These are phyloP conservation scores for Agrilus cyanescens DNA, from an alignment of 2,888 invertebrate genomes.

Conservation along the genomic window DNA sequence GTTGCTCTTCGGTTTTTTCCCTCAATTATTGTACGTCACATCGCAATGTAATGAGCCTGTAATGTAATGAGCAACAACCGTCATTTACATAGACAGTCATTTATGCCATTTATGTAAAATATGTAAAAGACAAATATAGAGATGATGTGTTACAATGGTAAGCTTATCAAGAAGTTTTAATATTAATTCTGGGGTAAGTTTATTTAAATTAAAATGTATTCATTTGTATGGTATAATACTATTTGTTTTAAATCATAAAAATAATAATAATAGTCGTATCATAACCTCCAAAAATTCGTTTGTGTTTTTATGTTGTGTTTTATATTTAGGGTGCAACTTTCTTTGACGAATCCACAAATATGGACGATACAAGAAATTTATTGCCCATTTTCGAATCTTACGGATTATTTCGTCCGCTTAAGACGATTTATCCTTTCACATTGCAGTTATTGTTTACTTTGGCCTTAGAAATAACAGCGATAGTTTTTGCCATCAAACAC, in stretches of 20 bases:
- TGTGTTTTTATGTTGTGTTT: constrained; percentile 2
- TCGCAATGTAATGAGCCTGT: too few species aligned
- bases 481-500: constrained; percentile 29
- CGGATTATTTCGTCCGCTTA: constrained; percentile 31
- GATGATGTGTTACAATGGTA: constrained; percentile 17
- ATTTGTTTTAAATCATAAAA: not conserved
- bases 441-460: constrained; percentile 27
- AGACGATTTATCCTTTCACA: constrained; percentile 27
- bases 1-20: too few species aligned
- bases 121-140: too few species aligned
- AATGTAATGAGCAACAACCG: too few species aligned
- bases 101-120: too few species aligned
- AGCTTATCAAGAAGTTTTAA: constrained; percentile 22
- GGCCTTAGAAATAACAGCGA: constrained; percentile 28
- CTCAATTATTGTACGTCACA: too few species aligned
- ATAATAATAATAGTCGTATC: constrained; percentile 1
- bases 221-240: not conserved
- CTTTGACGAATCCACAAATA: constrained; percentile 33
- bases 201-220: not conserved
- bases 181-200: constrained; percentile 22
- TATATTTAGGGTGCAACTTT: constrained; percentile 33
- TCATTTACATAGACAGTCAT: too few species aligned
- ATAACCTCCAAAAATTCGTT: constrained; percentile 5
- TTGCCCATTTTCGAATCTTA: constrained; percentile 32
- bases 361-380: constrained; percentile 31